Percentiles rank a stretch among this genome's conserved stretches.
Evolutionary conservation across 2,888 invertebrate genomes (phyloP).

Genomic region (Oxystoma pomonae): DNA sequence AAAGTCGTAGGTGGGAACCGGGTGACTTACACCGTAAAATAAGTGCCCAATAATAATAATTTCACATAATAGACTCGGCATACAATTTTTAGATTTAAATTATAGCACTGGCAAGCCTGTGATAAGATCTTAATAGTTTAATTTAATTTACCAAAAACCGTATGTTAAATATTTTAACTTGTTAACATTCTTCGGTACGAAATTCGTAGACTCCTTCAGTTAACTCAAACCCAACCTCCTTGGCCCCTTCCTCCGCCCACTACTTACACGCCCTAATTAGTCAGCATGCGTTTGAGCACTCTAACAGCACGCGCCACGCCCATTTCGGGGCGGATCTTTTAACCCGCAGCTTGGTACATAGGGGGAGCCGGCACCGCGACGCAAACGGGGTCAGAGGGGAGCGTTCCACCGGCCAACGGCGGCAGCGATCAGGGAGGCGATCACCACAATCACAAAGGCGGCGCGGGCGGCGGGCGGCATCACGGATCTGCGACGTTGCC

Average conservation of each 20-base stretch:
- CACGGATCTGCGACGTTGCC: conserved; percentile 64
- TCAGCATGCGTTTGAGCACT: conserved; percentile 27
- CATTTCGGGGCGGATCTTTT: conserved; percentile 17
- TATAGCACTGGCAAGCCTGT: too few relatives aligned
- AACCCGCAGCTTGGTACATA: conserved; percentile 49
- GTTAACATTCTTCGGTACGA: too few relatives aligned
- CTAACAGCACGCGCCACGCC: conserved; percentile 31
- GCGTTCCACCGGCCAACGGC: conserved; percentile 33
- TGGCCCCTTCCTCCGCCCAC: background rate
- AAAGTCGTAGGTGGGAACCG: too few relatives aligned
- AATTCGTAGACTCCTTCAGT: too few relatives aligned
- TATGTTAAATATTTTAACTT: too few relatives aligned
- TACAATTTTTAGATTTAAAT: too few relatives aligned
- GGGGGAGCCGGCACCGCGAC: conserved; percentile 39
- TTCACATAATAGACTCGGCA: too few relatives aligned
- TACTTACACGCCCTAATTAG: background rate
- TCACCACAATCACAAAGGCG: conserved; percentile 34
- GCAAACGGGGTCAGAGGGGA: conserved; percentile 42
- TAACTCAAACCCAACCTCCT: background rate
- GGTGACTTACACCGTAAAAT: too few relatives aligned
- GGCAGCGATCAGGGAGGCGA: conserved; percentile 50
- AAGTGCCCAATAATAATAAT: too few relatives aligned
- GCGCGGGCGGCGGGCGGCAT: conserved; percentile 42
- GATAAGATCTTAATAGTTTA: too few relatives aligned
- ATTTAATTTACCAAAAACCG: too few relatives aligned